Percentiles rank a stretch among this genome's conserved stretches.
phyloP scores from a whole-genome alignment of 1,140 invertebrate genomes.

The Drosophila bocki region DNA sequence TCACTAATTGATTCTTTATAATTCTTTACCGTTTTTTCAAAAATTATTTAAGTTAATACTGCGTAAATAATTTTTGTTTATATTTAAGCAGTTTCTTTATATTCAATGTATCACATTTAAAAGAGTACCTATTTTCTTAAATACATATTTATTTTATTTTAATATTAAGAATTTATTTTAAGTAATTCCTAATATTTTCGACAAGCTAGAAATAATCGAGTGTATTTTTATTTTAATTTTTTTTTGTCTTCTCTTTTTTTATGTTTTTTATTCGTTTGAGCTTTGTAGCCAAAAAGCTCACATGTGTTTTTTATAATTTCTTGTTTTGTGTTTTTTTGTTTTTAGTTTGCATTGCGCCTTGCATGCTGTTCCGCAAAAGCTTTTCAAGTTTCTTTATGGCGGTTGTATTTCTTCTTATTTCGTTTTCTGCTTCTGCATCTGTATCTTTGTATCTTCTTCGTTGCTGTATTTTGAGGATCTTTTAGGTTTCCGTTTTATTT shows the following conservation, averaged over 20 bases:
- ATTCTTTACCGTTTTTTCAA: neutral
- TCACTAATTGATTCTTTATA: neutral
- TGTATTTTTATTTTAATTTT: slow-evolving; percentile 2
- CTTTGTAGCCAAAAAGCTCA: slow-evolving; percentile 61
- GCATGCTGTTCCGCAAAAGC: slow-evolving; percentile 42
- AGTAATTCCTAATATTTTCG: neutral
- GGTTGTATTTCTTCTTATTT: slow-evolving; percentile 13
- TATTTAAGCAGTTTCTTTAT: too few species aligned
- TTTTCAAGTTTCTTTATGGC: slow-evolving; percentile 25
- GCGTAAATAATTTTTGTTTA: neutral
- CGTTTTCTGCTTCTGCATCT: neutral
- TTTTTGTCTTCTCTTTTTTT: slow-evolving; percentile 12
- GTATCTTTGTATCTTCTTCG: slow-evolving; percentile 32
- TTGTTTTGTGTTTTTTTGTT: slow-evolving; percentile 15
- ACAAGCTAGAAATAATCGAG: neutral
- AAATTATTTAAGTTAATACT: slow-evolving; percentile 3
- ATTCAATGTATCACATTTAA: too few species aligned
- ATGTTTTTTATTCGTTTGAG: slow-evolving; percentile 26
- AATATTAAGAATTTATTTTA: neutral
- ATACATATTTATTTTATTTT: too few species aligned
- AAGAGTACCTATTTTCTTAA: too few species aligned
- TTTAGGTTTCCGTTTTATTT: slow-evolving; percentile 37
- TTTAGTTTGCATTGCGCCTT: slow-evolving; percentile 57
- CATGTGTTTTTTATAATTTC: slow-evolving; percentile 49
- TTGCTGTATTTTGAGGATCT: slow-evolving; percentile 46